Base-by-base conservation (phyloP, 2,888 invertebrate genomes). In the Chelonus formosanus region DNA sequence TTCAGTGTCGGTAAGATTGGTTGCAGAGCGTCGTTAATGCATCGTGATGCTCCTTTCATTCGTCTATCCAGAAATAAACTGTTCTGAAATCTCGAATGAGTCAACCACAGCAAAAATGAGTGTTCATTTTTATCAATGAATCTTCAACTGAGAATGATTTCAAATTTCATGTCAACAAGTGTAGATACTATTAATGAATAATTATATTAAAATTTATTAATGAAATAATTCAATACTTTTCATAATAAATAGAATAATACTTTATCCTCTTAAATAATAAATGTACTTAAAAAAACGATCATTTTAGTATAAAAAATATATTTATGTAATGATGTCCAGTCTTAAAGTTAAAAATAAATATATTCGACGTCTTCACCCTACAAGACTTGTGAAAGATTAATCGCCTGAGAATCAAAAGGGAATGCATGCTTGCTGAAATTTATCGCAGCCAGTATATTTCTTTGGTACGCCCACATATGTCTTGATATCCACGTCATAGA, bases 371-470 rank as follows among this genome's bases (percentile, higher is more conserved):
- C 66, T 62, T 62, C 52, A 66, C 57, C 62, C 65, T 48, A 52
- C 64, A 58, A 54, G 62, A 66, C 52, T 66, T 57, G 66, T 56
- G 44, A 45, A 45, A 62, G 62, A 66, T 66, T 66, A 66, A 66
- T 66, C 66, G 62, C 56, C 50, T 56, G 66, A 62, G 66, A 66
- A 66, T 66, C 62, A 66, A 66, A 66, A 66, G 66, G 61, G 66
- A 66, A 66, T 66, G 66, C 66, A 67, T 71, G 70, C 61, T 54
- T 65, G 63, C 67, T 65, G 67, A 69, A 71, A 72, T 72, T 72
- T 72, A 72, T 72, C 65, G 71, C 63, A 63, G 65, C 69, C 70
- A 65, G 67, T 67, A 65, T 69, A 68, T 72, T 69, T 70, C 67
- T 67, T 67, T 69, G 59, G 40, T 52, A 71, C 72, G 72, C 72